Percentiles rank a stretch among this genome's conserved stretches.
Conservation (phyloP, 2,888 invertebrate species). For the Strigamia transsilvanica region DNA sequence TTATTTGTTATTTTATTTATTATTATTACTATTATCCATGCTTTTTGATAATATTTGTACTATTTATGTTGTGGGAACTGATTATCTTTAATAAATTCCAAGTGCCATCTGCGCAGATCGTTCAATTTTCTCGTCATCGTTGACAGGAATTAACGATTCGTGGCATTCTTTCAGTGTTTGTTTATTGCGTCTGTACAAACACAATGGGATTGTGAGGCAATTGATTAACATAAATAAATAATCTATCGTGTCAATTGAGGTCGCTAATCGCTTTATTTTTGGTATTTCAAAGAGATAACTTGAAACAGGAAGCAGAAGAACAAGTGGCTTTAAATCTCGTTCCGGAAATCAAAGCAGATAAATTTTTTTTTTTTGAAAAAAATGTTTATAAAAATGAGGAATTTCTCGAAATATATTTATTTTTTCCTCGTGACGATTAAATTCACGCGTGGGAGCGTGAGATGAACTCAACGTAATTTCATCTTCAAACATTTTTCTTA, state of each 20-base stretch:
- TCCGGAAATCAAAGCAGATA: neutral
- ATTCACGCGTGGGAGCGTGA: conserved; percentile 11
- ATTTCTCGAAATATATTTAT: too few relatives aligned
- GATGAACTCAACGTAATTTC: conserved; percentile 9
- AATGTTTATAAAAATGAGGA: neutral
- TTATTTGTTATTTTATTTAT: too few relatives aligned
- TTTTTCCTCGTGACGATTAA: neutral
- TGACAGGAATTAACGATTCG: conserved; percentile 14
- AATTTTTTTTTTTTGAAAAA: conserved; percentile 1
- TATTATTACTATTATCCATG: too few relatives aligned
- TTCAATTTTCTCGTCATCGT: neutral
- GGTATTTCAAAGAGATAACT: neutral
- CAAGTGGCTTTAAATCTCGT: neutral
- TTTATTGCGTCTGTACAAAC: neutral
- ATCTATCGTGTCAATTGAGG: too few relatives aligned
- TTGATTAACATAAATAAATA: too few relatives aligned
- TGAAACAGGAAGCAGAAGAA: neutral
- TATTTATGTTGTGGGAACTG: neutral
- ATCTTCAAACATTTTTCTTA: neutral
- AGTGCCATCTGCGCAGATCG: neutral
- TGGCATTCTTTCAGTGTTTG: neutral
- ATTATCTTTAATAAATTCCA: conserved; percentile 2
- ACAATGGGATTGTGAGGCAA: neutral
- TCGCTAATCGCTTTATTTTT: neutral
- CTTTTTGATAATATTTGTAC: too few relatives aligned